Conservation (phyloP, 2,888 invertebrate species). For the Scrobipalpa costella region DNA sequence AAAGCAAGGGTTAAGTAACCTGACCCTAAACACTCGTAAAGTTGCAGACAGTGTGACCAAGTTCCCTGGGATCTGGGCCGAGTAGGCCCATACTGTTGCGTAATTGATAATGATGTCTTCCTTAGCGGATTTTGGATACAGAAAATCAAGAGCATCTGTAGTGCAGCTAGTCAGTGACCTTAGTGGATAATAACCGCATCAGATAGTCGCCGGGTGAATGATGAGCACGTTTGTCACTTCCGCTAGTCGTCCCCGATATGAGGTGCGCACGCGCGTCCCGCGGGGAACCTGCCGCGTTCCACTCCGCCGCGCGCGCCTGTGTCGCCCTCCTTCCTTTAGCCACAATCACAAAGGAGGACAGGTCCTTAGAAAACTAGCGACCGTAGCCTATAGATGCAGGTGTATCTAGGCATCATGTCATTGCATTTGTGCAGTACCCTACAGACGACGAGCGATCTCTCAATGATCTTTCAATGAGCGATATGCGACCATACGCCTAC, state of each 20-base stretch:
- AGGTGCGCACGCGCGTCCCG: constrained; percentile 46
- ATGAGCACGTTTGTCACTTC: constrained; percentile 56
- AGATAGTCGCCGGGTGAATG: constrained; percentile 40
- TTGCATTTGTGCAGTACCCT: not conserved
- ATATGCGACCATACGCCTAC: not conserved
- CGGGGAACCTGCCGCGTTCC: constrained; percentile 73
- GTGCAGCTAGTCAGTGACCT: constrained; percentile 21
- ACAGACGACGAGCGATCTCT: not conserved
- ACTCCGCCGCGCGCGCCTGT: constrained; percentile 60
- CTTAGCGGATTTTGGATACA: no score
- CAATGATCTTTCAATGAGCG: no score
- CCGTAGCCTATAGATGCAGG: not conserved
- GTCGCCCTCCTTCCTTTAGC: constrained; percentile 58
- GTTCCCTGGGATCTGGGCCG: not conserved
- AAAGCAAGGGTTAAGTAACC: not conserved
- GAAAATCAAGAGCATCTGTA: not conserved
- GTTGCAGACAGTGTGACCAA: not conserved
- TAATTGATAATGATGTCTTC: no score
- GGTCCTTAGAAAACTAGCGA: constrained; percentile 24
- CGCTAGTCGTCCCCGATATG: constrained; percentile 67
- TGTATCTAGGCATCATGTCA: not conserved
- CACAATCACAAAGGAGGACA: constrained; percentile 15
- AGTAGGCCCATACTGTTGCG: no score
- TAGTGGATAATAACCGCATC: constrained; percentile 18
- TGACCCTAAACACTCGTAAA: not conserved